Conservation (phyloP, 2,888 invertebrate species). For the Ceraclea dissimilis region DNA sequence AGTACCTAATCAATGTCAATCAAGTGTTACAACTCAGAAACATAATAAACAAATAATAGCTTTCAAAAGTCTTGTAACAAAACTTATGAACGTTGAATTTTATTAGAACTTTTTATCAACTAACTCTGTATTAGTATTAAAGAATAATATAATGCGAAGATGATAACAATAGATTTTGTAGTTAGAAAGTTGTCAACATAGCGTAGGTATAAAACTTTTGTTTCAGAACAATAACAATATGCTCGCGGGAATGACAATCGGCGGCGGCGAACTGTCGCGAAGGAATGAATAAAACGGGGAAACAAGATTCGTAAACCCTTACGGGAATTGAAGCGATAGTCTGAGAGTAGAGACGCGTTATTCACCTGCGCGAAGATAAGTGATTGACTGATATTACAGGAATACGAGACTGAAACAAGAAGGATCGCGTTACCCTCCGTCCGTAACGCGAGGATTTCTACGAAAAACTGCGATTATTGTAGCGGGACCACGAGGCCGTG, state of each 20-base stretch:
- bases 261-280: background rate
- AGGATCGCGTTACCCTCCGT: conserved; percentile 28
- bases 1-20: background rate
- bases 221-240: background rate
- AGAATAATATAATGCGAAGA: too few species aligned
- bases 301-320: conserved; percentile 24
- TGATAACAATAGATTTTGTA: too few species aligned
- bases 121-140: too few species aligned
- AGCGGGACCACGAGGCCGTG: conserved; percentile 47
- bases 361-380: background rate
- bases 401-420: conserved; percentile 27
- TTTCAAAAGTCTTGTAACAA: background rate
- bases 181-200: background rate
- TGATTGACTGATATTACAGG: background rate
- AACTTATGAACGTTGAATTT: too few species aligned
- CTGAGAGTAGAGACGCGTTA: background rate
- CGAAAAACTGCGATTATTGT: conserved; percentile 41
- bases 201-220: background rate
- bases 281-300: background rate
- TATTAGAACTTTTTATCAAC: too few species aligned
- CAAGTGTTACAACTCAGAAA: background rate
- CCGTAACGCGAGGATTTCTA: conserved; percentile 30
- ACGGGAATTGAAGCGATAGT: conserved; percentile 29
- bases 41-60: background rate
- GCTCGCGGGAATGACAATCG: background rate